Percentiles rank a stretch among this genome's conserved stretches.
Conservation (phyloP, 1,140 invertebrate genomes). For the Drosophila kanapiae region DNA sequence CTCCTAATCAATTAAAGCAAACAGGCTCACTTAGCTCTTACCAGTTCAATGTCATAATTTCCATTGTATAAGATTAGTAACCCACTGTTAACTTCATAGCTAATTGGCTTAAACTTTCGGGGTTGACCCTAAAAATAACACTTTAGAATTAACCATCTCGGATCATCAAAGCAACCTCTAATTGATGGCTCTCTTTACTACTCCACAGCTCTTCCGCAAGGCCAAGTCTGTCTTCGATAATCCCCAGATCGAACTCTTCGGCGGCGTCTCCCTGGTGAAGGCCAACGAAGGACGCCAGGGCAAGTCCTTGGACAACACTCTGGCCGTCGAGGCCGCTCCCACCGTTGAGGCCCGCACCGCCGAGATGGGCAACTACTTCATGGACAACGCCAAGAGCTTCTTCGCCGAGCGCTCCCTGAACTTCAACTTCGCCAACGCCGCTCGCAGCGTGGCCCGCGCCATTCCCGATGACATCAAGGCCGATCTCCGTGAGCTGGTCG, state of each 20-base stretch:
- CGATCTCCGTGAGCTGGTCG: slow-evolving; percentile 87
- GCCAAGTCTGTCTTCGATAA: slow-evolving; percentile 88
- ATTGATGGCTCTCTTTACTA: slow-evolving; percentile 7
- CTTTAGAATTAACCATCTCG: not conserved
- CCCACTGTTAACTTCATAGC: not conserved
- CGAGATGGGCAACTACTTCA: slow-evolving; percentile 88
- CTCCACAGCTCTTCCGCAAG: slow-evolving; percentile 86
- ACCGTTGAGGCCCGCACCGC: slow-evolving; percentile 87
- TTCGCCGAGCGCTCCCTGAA: slow-evolving; percentile 87
- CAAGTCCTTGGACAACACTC: slow-evolving; percentile 81
- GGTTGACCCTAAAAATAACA: not conserved
- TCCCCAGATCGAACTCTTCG: slow-evolving; percentile 87
- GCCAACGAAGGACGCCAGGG: slow-evolving; percentile 84
- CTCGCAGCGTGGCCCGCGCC: slow-evolving; percentile 86
- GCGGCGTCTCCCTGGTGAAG: slow-evolving; percentile 87
- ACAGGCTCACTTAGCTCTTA: not conserved
- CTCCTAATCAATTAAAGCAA: not conserved
- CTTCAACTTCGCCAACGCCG: slow-evolving; percentile 87
- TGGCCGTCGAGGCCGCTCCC: slow-evolving; percentile 86
- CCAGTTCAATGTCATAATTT: not conserved
- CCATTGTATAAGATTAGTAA: not conserved
- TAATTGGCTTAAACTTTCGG: not conserved
- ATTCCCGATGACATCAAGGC: slow-evolving; percentile 86
- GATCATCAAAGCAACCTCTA: slow-evolving; percentile 3
- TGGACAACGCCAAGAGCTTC: slow-evolving; percentile 87